Evolutionary conservation across 2,888 invertebrate genomes (phyloP), one percentile per base, ranked within the genome.

Genomic region (Hydropsyche betteni): DNA sequence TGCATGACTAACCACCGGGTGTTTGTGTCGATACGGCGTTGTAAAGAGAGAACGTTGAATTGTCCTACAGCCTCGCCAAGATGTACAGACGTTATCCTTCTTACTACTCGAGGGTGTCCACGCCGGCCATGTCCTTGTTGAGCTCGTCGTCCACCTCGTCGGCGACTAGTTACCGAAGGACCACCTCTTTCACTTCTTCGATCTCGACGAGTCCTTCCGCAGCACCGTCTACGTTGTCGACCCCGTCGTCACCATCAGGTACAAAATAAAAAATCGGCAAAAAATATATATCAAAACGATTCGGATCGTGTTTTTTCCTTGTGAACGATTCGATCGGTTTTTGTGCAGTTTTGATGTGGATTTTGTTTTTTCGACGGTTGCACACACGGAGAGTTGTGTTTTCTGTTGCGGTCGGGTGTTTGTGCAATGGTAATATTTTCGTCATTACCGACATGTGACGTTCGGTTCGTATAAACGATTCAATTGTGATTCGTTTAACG

Each of bases 21-120:
- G 24, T 24, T 24, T 24, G 1, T 24, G 24, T 24, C 24, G 24
- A 24, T 24, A n/a, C n/a, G 24, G 24, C 2, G 24, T 2, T 24
- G 24, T 24, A 44, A 10, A 44, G 24, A 24, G 16, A 16, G 16
- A 58, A 16, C 8, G 24, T 58, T 58, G 24, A 58, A 58, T 64
- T 36, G 12, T 64, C n/a, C 34, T 10, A 64, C 64, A 64, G 64
- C 64, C 51, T 44, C 24, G 58, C 68, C 74, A 70, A 74, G 68
- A 79, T 79, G 79, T 79, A 79, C 68, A 76, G 79, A 61, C 77
- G 79, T 69, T 77, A 79, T 69, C 77, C 79, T 36, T 76, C 77
- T 55, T 79, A 73, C 74, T 79, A 79, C 76, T 79, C 77, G 38
- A 75, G 77, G 53, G 61, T 77, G 10, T 69, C 74, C 12, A 69